Conservation (phyloP, 2,888 invertebrate genomes). For the Diarsia mendica region DNA sequence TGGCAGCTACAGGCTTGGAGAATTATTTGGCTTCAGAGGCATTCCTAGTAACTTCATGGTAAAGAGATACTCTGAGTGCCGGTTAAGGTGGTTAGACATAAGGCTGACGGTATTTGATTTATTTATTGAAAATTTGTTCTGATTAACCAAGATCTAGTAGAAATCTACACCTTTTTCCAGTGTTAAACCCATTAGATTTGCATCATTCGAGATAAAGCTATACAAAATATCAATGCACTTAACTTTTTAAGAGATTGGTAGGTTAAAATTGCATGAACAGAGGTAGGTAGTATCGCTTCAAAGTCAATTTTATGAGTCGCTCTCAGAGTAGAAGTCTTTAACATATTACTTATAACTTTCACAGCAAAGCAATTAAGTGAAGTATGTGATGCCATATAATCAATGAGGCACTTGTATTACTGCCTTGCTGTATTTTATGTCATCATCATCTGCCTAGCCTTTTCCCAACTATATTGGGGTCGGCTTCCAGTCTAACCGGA, state of each 20-base stretch:
- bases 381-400: not conserved
- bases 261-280: not conserved
- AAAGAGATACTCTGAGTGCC: not conserved
- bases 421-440: not conserved
- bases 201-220: not conserved
- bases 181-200: not conserved
- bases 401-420: not conserved
- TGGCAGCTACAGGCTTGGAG: not conserved
- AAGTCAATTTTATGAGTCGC: slow-evolving; percentile 9
- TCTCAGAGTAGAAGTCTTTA: not conserved
- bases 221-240: not conserved
- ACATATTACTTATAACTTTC: not conserved
- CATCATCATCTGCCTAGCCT: no score
- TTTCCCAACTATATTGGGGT: no score
- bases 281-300: not conserved
- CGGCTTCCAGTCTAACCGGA: no score
- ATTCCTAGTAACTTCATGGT: not conserved
- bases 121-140: not conserved
- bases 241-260: no score
- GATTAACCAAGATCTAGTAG: not conserved
- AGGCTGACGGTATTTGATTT: not conserved
- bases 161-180: not conserved
- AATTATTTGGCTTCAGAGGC: not conserved
- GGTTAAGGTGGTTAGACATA: not conserved
- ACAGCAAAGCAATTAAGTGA: not conserved